Percentiles rank a stretch among this genome's conserved stretches.
Conservation (phyloP, 2,113 vertebrate genomes). For the Lagopus muta region DNA sequence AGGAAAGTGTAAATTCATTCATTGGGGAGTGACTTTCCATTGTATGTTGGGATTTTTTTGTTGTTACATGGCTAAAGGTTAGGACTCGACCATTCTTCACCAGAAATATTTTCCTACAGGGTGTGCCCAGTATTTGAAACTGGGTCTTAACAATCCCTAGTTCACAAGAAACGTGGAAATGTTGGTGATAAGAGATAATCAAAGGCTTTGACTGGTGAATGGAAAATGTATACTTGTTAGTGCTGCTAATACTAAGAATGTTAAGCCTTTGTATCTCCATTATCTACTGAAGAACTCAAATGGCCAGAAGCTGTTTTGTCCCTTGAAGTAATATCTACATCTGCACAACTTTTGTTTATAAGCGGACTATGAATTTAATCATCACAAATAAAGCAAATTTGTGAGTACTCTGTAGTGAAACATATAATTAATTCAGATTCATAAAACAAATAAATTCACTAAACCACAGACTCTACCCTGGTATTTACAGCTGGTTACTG, state of each 20-base stretch:
- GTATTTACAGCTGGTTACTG: background rate
- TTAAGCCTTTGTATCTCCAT: background rate
- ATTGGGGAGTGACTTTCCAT: background rate
- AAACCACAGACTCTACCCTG: accelerated
- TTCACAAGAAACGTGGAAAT: background rate
- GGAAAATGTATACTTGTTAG: background rate
- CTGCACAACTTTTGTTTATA: background rate
- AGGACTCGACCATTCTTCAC: background rate
- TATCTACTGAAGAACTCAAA: background rate
- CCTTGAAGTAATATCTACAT: background rate
- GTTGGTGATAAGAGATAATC: background rate
- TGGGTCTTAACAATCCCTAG: background rate
- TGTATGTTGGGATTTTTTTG: background rate
- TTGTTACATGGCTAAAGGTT: background rate
- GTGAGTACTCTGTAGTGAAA: background rate
- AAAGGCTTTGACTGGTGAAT: background rate
- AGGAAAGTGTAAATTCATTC: background rate
- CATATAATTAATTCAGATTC: background rate
- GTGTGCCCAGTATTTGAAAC: background rate
- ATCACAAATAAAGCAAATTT: background rate
- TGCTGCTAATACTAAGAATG: background rate
- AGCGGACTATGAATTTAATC: background rate
- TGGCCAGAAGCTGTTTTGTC: background rate
- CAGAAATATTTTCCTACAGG: background rate
- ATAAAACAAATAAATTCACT: background rate